Base-by-base conservation (phyloP, 1,140 invertebrate species). In the Brachionus paranguensis region DNA sequence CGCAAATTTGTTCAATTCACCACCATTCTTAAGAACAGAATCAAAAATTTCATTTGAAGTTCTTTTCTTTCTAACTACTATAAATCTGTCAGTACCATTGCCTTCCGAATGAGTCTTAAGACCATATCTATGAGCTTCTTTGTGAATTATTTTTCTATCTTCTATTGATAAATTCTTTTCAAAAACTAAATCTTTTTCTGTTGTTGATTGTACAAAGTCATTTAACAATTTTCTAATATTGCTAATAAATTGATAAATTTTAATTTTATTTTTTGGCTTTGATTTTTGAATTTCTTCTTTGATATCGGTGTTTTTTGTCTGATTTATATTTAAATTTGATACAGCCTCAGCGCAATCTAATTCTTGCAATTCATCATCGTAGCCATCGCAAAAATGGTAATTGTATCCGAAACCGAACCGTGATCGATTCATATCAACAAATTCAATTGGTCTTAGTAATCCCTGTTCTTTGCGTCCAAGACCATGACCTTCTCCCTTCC, bases 401-500 rank as follows among this genome's bases (percentile, higher is more conserved):
- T 64, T 68, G 29, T 64, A 81, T 17, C 78, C 78, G 1, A 81
- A 41, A 7, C 78, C 78, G 37, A 33, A 60, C 11, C 78, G 50
- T 6, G 53, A 64, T 43, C 64, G 12, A n/a, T 27, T 64, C 17
- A 81, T 64, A 55, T 81, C 78, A 3, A 27, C 24, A 24, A 81
- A 45, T 6, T 81, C 78, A 64, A 81, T 24, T n/a, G 78, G 33
- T 7, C 65, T 60, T 0, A 64, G 7, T 14, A 81, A 64, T 12
- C 78, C 78, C 17, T 81, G 78, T n/a, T 81, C 10, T 12, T 27
- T 20, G 10, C 11, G 33, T n/a, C 78, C 78, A 41, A 81, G 64
- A 68, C 78, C 78, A 37, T 64, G 27, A 17, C 78, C 78, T 20
- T 79, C 78, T 11, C 78, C 78, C 64, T 81, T 81, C 78, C 78